Percentiles rank a stretch among this genome's conserved stretches.
Evolutionary conservation across 2,113 vertebrate genomes (phyloP).

Genomic region (Dasyornis broadbenti): DNA sequence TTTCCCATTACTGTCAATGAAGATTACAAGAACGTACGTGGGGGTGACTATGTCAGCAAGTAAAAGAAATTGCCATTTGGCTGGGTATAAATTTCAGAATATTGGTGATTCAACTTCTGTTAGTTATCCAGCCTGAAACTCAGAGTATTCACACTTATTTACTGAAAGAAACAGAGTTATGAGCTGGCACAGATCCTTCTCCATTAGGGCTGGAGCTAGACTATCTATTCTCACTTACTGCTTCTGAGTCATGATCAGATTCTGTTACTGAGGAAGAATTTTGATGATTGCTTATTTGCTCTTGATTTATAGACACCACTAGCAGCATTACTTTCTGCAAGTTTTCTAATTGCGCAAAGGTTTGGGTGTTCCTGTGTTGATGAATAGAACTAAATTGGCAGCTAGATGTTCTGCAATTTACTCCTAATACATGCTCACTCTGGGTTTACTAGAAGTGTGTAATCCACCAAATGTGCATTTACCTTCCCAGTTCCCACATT

Average conservation of each 20-base stretch:
- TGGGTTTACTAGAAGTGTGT: not conserved
- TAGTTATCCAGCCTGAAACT: not conserved
- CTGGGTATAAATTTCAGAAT: not conserved
- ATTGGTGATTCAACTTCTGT: not conserved
- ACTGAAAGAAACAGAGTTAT: constrained; percentile 7
- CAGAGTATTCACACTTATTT: not conserved
- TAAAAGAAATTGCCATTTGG: not conserved
- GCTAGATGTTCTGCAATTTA: not conserved
- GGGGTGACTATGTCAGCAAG: not conserved
- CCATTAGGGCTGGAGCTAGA: not conserved
- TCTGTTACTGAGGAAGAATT: constrained; percentile 14
- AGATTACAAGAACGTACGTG: not conserved
- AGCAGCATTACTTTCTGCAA: not conserved
- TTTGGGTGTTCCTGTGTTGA: not conserved
- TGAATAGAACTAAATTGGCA: not conserved
- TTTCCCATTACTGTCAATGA: not conserved
- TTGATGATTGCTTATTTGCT: constrained; percentile 24
- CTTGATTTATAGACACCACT: not conserved
- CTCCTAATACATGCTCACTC: not conserved
- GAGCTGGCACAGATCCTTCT: constrained; percentile 12
- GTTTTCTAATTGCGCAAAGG: constrained; percentile 5
- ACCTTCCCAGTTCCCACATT: not conserved
- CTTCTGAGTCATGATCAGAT: constrained; percentile 10
- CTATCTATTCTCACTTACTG: not conserved
- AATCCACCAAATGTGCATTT: not conserved